These are phyloP conservation scores for Cryptocheilus praepositus DNA, from an alignment of 2,888 invertebrate genomes.

Conservation along the genomic window DNA sequence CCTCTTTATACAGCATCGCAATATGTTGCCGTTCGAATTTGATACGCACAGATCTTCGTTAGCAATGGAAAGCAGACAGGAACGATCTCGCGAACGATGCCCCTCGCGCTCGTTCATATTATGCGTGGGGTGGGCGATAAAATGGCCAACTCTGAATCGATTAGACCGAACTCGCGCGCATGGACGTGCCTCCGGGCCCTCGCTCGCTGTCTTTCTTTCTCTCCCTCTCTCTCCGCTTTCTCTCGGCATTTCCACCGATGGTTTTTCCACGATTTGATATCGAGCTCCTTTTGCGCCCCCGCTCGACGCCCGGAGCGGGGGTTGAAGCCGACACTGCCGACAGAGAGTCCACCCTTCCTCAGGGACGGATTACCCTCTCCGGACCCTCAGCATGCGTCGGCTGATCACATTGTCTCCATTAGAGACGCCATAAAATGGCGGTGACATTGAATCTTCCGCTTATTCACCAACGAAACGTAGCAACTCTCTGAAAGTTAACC, in stretches of 20 bases:
- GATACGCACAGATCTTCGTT: too few species aligned
- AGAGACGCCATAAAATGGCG: slow-evolving; percentile 30
- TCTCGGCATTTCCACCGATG: slow-evolving; percentile 42
- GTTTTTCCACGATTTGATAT: slow-evolving; percentile 65
- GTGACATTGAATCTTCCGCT: slow-evolving; percentile 32
- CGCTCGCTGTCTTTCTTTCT: slow-evolving; percentile 9
- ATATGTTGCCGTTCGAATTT: too few species aligned
- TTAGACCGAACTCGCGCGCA: too few species aligned
- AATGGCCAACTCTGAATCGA: too few species aligned
- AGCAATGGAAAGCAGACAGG: too few species aligned
- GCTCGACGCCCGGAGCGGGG: slow-evolving; percentile 46
- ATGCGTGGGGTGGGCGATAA: too few species aligned
- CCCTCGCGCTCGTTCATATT: too few species aligned
- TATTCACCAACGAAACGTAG: neutral
- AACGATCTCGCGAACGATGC: too few species aligned
- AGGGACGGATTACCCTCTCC: slow-evolving; percentile 49
- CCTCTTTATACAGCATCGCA: too few species aligned
- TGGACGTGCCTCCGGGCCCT: too few species aligned
- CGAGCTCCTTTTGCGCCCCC: slow-evolving; percentile 56
- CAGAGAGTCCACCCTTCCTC: slow-evolving; percentile 54
- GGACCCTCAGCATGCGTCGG: slow-evolving; percentile 26
- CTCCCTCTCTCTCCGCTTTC: slow-evolving; percentile 24
- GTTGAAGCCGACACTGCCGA: slow-evolving; percentile 51
- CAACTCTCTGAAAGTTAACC: too few species aligned
- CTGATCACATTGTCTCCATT: slow-evolving; percentile 43